phyloP scores from a whole-genome alignment of 1,140 invertebrate genomes.

The Sitophilus oryzae region DNA sequence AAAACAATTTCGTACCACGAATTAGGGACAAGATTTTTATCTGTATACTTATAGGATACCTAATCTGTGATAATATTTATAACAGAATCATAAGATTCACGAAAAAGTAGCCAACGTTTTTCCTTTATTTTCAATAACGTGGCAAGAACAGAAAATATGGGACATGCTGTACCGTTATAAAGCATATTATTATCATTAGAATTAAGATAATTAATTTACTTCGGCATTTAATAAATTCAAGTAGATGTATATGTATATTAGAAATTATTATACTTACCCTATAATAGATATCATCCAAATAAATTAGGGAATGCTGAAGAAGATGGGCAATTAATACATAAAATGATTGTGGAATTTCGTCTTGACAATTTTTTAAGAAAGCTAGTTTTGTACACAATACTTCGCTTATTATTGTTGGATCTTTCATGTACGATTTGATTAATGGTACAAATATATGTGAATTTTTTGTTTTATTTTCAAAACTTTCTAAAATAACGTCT shows the following conservation, averaged over 20 bases:
- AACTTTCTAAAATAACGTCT: conserved; percentile 94
- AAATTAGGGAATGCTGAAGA: conserved; percentile 80
- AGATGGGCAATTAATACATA: conserved; percentile 87
- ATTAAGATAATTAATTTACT: too few species aligned
- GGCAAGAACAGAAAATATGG: too few species aligned
- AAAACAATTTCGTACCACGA: too few species aligned
- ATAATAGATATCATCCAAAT: conserved; percentile 81
- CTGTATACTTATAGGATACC: too few species aligned
- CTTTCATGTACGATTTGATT: conserved; percentile 79
- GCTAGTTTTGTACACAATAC: conserved; percentile 93
- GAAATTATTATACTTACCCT: conserved; percentile 63
- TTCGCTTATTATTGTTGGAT: conserved; percentile 80
- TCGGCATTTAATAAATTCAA: too few species aligned
- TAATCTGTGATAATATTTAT: too few species aligned
- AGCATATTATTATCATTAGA: too few species aligned
- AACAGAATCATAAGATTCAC: too few species aligned
- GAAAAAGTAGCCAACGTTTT: too few species aligned
- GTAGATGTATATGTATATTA: not conserved
- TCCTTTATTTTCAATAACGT: too few species aligned
- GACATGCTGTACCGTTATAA: too few species aligned
- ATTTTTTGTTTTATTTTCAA: conserved; percentile 81
- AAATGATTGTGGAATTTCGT: conserved; percentile 70
- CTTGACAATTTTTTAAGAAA: conserved; percentile 59
- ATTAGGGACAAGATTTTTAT: too few species aligned
- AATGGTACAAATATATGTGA: conserved; percentile 75